Percentiles rank a stretch among this genome's conserved stretches.
phyloP scores from a whole-genome alignment of 2,113 vertebrate genomes.

The Hystrix brachyura region DNA sequence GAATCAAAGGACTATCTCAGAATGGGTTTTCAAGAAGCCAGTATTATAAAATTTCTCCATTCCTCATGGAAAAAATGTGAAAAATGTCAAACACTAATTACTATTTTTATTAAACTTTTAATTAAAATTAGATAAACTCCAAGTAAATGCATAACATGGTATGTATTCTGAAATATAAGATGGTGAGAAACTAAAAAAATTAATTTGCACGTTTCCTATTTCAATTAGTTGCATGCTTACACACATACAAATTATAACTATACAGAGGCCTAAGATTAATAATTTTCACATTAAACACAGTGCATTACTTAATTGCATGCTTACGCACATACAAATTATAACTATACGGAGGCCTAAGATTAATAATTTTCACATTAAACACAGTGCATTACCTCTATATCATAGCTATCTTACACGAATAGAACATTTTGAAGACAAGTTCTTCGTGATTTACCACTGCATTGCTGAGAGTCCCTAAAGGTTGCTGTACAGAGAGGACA shows the following conservation, averaged over 20 bases:
- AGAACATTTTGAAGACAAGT: neutral
- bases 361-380: constrained; percentile 6
- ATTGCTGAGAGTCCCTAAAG: neutral
- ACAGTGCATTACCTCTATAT: neutral
- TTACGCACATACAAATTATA: neutral
- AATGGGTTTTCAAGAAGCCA: neutral
- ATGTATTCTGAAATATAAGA: constrained; percentile 29
- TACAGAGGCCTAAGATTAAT: neutral
- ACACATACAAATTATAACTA: neutral
- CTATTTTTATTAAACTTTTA: neutral
- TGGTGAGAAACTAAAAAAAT: neutral
- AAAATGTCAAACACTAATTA: neutral
- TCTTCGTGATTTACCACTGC: neutral
- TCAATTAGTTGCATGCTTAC: constrained; percentile 10
- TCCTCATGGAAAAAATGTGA: neutral
- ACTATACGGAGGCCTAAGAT: neutral
- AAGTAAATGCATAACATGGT: neutral
- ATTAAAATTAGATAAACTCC: constrained; percentile 25
- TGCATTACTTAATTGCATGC: neutral
- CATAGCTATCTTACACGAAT: neutral
- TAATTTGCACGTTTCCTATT: neutral
- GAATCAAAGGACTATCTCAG: neutral
- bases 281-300: neutral
- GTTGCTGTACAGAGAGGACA: neutral
- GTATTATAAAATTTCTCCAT: neutral